Evolutionary conservation across 2,113 vertebrate genomes (phyloP), one percentile per base, ranked within the genome.

Genomic region (Lophochroa leadbeateri): DNA sequence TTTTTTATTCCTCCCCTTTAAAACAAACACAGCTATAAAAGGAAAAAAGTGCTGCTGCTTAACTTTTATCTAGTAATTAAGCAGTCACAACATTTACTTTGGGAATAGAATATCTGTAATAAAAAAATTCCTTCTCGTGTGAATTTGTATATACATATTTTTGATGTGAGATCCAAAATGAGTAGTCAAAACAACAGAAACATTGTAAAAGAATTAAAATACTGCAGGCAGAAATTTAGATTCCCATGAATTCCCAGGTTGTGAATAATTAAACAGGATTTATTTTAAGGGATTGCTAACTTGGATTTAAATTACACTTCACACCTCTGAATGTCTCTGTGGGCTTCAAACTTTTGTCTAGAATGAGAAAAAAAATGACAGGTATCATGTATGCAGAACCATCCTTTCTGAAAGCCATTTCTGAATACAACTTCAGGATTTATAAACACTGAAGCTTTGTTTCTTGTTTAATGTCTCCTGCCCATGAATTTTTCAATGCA

Each of bases 261-360:
- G 68, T 90, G 47, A 90, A 94, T 60, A 95, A 86, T 80, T 82
- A 68, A 90, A 53, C 6, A 63, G 28, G 21, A 76, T 95, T 92
- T 90, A 29, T 82, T 90, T 90, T 67, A 79, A 82, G 10, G 28
- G 24, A 76, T 72, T 68, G 2, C 5, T 79, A 43, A 46, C 15
- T 79, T 58, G 19, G 18, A 55, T 71, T 85, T 79, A 71, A 76
- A 79, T 76, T 76, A 24, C 21, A 79, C 25, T 58, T 33, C 33
- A 79, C 52, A 23, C 6, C 11, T 71, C 25, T 76, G 67, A 82
- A 57, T 68, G 44, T 18, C 25, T 79, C n/a, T 55, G 25, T 33
- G 71, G 57, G 16, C 4, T 58, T 79, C 50, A 82, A 9, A 1
- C 5, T 79, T 85, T 75, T 72, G 29, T 37, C 17, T 86, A 49